phyloP scores from a whole-genome alignment of 2,113 vertebrate species.

The Calidris pygmaea region DNA sequence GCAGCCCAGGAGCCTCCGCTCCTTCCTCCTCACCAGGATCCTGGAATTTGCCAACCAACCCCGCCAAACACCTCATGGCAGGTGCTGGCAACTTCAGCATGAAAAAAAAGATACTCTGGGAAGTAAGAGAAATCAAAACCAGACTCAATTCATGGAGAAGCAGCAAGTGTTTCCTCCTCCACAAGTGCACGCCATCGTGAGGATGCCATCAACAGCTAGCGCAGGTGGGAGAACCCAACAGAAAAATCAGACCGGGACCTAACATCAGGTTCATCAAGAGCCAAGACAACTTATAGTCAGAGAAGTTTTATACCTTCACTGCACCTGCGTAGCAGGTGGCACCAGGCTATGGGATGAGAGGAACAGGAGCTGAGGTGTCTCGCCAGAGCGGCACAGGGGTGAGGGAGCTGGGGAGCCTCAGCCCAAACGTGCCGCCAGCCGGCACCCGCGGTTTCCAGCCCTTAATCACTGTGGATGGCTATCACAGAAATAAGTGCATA shows the following conservation, averaged over 20 bases:
- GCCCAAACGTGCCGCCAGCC: neutral
- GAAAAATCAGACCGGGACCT: no score
- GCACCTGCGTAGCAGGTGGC: neutral
- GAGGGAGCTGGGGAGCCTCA: fast-evolving
- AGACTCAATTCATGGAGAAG: neutral
- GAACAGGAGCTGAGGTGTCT: neutral
- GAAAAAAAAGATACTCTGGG: neutral
- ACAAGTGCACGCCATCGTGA: fast-evolving
- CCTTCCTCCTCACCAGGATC: neutral
- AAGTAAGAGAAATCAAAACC: neutral
- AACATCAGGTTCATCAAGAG: neutral
- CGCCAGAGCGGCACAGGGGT: neutral
- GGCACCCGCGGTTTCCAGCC: fast-evolving
- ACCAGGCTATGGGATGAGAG: fast-evolving
- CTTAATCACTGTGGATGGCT: neutral
- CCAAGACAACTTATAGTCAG: neutral
- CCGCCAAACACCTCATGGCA: fast-evolving
- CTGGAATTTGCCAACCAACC: neutral
- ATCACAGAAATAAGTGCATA: neutral
- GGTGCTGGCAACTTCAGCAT: neutral
- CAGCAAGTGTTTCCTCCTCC: neutral
- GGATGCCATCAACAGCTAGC: neutral
- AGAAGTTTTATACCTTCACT: neutral
- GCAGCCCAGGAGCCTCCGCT: neutral
- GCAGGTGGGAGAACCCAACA: no score